These are phyloP conservation scores for Thymelicus acteon DNA, from an alignment of 2,888 invertebrate species.

Conservation along the genomic window DNA sequence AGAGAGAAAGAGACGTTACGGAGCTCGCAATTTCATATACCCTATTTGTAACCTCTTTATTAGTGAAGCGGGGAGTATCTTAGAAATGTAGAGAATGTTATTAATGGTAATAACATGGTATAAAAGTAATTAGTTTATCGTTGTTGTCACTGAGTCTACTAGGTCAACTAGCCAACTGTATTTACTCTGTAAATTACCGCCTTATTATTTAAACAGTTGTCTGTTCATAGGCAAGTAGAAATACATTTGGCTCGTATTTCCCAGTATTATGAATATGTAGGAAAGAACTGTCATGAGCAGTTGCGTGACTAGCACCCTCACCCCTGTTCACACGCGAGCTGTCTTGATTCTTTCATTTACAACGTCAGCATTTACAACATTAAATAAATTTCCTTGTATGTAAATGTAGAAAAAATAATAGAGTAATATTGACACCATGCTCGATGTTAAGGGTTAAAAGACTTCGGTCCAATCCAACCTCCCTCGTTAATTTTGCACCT, in stretches of 20 bases:
- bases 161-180: constrained; percentile 13
- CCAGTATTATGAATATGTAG: constrained; percentile 42
- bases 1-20: no score
- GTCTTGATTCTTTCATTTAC: constrained; percentile 52
- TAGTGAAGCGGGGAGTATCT: no score
- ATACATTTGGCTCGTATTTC: constrained; percentile 13
- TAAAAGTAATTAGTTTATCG: background rate
- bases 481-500: no score
- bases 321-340: constrained; percentile 53
- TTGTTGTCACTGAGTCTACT: background rate
- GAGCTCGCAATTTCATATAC: no score
- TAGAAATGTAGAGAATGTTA: no score
- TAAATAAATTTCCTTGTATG: background rate
- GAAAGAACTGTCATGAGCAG: constrained; percentile 53
- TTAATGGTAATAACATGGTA: background rate
- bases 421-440: no score
- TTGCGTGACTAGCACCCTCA: constrained; percentile 66
- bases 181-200: constrained; percentile 20
- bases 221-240: background rate
- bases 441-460: no score
- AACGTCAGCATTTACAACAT: constrained; percentile 21
- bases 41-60: no score
- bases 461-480: no score
- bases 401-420: background rate
- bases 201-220: constrained; percentile 26